Evolutionary conservation across 1,140 invertebrate species (phyloP).

Genomic region (Mya arenaria): DNA sequence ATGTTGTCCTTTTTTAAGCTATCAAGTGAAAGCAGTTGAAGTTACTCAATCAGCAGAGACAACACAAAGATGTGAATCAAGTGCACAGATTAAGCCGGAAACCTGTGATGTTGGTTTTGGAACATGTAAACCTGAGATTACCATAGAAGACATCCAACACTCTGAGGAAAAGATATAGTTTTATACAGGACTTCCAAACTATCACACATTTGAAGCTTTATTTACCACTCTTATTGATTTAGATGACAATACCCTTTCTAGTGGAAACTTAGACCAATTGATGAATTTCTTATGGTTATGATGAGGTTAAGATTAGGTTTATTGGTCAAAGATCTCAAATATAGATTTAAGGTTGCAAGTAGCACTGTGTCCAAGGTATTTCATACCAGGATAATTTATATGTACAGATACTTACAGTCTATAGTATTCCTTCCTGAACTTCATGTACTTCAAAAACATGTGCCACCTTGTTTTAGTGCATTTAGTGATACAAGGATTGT

Average conservation of each 20-base stretch:
- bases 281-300: constrained; percentile 51
- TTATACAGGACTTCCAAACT: constrained; percentile 17
- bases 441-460: not conserved
- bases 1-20: no score
- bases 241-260: not conserved
- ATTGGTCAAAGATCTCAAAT: constrained; percentile 46
- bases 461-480: constrained; percentile 42
- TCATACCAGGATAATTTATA: constrained; percentile 35
- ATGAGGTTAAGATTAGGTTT: constrained; percentile 53
- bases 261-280: not conserved
- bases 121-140: not conserved
- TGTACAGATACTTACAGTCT: constrained; percentile 22
- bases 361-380: constrained; percentile 50
- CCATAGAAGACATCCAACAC: not conserved
- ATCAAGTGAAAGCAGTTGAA: no score
- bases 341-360: constrained; percentile 43
- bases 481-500: constrained; percentile 51
- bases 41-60: no score
- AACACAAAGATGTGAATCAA: no score
- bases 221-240: not conserved
- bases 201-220: not conserved
- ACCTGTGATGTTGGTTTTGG: not conserved
- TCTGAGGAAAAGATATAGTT: not conserved
- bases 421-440: constrained; percentile 46
- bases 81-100: no score